phyloP scores from a whole-genome alignment of 2,888 invertebrate species.

The Hyalella azteca region DNA sequence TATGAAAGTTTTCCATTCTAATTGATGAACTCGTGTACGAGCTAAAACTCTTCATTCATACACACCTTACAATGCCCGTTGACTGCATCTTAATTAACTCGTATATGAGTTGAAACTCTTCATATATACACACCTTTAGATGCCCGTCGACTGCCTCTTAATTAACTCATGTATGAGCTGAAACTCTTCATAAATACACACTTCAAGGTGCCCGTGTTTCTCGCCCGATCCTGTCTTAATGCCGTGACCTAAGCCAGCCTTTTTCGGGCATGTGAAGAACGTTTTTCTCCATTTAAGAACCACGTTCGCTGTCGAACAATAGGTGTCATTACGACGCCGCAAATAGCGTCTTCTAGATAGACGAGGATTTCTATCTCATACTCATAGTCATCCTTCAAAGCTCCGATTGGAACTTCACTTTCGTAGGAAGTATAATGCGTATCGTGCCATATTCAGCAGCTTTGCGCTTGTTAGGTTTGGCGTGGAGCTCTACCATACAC shows the following conservation, averaged over 20 bases:
- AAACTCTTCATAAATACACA: not conserved
- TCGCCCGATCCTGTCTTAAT: conserved; percentile 9
- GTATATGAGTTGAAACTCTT: too few species aligned
- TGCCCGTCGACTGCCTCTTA: too few species aligned
- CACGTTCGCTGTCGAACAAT: conserved; percentile 17
- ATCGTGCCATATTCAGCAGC: conserved; percentile 3
- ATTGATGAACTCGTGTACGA: too few species aligned
- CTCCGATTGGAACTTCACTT: conserved; percentile 24
- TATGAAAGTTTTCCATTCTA: too few species aligned
- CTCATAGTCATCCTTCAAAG: conserved; percentile 23
- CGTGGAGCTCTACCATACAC: not conserved
- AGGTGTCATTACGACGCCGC: conserved; percentile 29
- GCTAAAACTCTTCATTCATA: too few species aligned
- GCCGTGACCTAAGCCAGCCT: conserved; percentile 12
- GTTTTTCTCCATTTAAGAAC: conserved; percentile 15
- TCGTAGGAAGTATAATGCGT: not conserved
- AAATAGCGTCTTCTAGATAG: conserved; percentile 19
- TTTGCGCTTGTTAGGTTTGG: not conserved
- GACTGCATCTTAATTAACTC: too few species aligned
- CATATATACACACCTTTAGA: too few species aligned
- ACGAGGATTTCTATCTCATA: conserved; percentile 20
- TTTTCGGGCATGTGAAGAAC: not conserved
- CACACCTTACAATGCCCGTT: too few species aligned
- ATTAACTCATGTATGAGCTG: not conserved
- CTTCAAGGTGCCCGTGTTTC: not conserved